phyloP scores from a whole-genome alignment of 1,140 invertebrate genomes.

The Myzus persicae region DNA sequence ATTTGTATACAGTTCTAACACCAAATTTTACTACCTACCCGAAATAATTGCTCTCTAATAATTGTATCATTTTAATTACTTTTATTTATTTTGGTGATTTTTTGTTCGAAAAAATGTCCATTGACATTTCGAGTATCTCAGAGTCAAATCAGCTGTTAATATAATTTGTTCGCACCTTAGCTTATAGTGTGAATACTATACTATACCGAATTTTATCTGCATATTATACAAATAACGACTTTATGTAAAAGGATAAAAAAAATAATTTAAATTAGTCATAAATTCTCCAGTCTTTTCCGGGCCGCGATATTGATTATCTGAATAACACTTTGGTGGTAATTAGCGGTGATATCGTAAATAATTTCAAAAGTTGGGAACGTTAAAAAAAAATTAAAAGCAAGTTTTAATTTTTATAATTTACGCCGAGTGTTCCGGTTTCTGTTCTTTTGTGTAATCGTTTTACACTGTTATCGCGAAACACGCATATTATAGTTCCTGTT shows the following conservation, averaged over 20 bases:
- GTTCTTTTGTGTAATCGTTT: not conserved
- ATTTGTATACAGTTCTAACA: not conserved
- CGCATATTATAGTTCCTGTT: not conserved
- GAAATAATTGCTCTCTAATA: not conserved
- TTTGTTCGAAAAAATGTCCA: not conserved
- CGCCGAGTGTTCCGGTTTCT: not conserved
- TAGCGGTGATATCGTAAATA: not conserved
- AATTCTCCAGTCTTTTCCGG: not conserved
- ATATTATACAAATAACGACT: not conserved
- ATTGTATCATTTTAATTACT: not conserved
- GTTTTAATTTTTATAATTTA: slow-evolving; percentile 2
- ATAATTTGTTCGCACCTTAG: not conserved
- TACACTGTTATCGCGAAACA: not conserved
- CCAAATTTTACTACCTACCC: not conserved
- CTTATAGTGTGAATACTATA: not conserved
- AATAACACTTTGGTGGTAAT: not conserved
- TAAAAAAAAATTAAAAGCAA: not conserved
- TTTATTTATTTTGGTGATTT: not conserved
- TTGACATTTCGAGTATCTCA: not conserved
- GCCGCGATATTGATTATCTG: not conserved
- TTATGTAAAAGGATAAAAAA: not conserved
- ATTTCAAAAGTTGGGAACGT: not conserved
- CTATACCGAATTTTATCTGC: not conserved
- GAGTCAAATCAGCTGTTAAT: not conserved
- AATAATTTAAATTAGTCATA: not conserved